Evolutionary conservation across 2,797 vertebrate species (phyloP).

Genomic region (Yasuhikotakia modesta): DNA sequence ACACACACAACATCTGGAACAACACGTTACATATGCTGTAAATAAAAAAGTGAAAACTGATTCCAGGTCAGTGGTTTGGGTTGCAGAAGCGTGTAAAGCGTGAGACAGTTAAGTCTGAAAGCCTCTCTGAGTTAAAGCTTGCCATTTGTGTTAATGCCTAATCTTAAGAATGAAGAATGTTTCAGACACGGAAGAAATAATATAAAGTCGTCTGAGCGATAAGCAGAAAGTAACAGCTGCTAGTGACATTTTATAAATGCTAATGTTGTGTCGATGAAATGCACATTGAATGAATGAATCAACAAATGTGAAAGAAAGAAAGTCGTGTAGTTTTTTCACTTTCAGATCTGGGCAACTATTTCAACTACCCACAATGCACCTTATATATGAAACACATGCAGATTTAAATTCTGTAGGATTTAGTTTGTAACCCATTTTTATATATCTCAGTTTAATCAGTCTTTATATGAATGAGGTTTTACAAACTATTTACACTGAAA

Average conservation of each 20-base stretch:
- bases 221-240: slow-evolving; percentile 39
- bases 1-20: background rate
- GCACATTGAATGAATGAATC: no score
- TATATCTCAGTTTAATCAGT: no score
- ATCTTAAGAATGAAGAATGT: slow-evolving; percentile 47
- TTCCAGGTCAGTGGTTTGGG: slow-evolving; percentile 33
- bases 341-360: no score
- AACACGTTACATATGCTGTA: slow-evolving; percentile 33
- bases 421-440: no score
- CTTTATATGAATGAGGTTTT: background rate
- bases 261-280: no score
- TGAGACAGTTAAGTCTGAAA: slow-evolving; percentile 47
- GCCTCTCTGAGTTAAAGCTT: slow-evolving; percentile 27
- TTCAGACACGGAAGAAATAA: background rate
- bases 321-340: no score
- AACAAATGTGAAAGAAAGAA: no score
- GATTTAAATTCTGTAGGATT: no score
- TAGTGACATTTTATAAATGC: slow-evolving; percentile 41
- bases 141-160: slow-evolving; percentile 33
- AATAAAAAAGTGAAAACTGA: slow-evolving; percentile 20
- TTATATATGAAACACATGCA: slow-evolving; percentile 14
- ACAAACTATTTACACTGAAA: no score
- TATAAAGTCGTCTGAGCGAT: slow-evolving; percentile 45
- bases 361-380: background rate
- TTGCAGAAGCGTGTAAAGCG: slow-evolving; percentile 14